Evolutionary conservation across 1,140 invertebrate genomes (phyloP).

Genomic region (Oryzaephilus surinamensis): DNA sequence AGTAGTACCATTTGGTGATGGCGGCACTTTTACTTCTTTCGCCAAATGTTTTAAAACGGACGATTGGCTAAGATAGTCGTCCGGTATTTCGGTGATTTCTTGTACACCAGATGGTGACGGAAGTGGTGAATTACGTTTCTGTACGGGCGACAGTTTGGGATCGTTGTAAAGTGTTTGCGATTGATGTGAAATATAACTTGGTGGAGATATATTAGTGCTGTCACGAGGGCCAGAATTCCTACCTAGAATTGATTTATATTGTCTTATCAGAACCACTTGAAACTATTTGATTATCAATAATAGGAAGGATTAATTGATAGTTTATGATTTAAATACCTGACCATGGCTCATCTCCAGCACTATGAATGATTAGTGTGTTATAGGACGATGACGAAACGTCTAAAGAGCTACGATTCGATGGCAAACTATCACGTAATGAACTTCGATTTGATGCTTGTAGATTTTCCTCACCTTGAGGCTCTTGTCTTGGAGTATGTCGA

Average conservation of each 20-base stretch:
- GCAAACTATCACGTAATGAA: conserved; percentile 58
- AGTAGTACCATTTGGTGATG: conserved; percentile 17
- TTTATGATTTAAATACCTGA: conserved; percentile 36
- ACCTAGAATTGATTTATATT: conserved; percentile 15
- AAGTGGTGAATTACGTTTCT: conserved; percentile 27
- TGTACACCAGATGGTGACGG: conserved; percentile 40
- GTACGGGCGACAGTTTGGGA: conserved; percentile 25
- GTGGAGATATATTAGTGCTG: conserved; percentile 10
- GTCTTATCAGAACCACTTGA: neutral
- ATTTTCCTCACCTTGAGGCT: conserved; percentile 86
- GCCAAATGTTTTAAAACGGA: conserved; percentile 77
- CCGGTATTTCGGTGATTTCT: conserved; percentile 75
- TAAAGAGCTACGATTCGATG: conserved; percentile 60
- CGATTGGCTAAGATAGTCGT: conserved; percentile 74
- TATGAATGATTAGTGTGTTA: conserved; percentile 71
- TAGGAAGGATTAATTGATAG: neutral
- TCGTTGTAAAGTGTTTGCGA: conserved; percentile 21
- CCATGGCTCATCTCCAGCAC: conserved; percentile 58
- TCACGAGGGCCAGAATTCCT: conserved; percentile 28
- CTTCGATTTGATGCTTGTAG: conserved; percentile 54
- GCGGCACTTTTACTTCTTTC: conserved; percentile 61
- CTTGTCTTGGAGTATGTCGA: conserved; percentile 70
- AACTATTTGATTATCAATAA: no score
- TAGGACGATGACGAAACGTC: conserved; percentile 67
- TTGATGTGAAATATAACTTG: conserved; percentile 21